Percentiles rank a stretch among this genome's conserved stretches.
Conservation (phyloP, 2,888 invertebrate species). For the Parasteatoda lunata region DNA sequence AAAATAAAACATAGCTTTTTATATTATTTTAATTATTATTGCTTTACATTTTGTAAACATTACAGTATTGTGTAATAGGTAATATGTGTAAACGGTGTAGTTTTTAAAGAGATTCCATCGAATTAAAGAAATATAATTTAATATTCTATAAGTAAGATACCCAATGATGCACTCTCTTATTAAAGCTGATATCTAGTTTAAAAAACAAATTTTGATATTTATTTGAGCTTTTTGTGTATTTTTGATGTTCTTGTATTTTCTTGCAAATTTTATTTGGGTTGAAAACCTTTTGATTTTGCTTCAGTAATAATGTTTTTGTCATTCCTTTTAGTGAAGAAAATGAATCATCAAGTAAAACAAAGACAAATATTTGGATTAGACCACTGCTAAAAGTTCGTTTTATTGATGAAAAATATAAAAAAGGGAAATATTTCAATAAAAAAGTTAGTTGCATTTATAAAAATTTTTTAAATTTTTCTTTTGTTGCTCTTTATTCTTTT, state of each 20-base stretch:
- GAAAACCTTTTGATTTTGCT: not conserved
- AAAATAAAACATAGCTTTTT: no score
- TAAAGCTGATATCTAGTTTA: no score
- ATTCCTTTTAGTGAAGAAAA: constrained; percentile 24
- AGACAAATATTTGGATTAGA: constrained; percentile 72
- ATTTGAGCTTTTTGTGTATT: not conserved
- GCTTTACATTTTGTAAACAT: no score
- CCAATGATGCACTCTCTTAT: no score
- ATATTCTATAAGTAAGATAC: no score
- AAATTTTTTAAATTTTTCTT: not conserved
- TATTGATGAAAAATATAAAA: constrained; percentile 74
- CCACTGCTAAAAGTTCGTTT: constrained; percentile 74
- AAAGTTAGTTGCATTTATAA: constrained; percentile 70
- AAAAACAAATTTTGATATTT: no score
- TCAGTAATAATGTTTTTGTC: not conserved
- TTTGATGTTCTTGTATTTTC: not conserved
- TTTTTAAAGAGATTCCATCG: no score
- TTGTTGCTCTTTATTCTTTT: not conserved
- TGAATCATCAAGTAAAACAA: not conserved
- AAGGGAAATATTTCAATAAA: constrained; percentile 73
- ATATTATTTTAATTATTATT: no score
- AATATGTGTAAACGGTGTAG: no score
- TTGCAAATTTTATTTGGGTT: not conserved
- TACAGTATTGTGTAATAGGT: no score
- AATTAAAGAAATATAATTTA: no score